Evolutionary conservation across 2,797 vertebrate species (phyloP), one percentile per base, ranked within the genome.

Genomic region (Australoheros facetus): DNA sequence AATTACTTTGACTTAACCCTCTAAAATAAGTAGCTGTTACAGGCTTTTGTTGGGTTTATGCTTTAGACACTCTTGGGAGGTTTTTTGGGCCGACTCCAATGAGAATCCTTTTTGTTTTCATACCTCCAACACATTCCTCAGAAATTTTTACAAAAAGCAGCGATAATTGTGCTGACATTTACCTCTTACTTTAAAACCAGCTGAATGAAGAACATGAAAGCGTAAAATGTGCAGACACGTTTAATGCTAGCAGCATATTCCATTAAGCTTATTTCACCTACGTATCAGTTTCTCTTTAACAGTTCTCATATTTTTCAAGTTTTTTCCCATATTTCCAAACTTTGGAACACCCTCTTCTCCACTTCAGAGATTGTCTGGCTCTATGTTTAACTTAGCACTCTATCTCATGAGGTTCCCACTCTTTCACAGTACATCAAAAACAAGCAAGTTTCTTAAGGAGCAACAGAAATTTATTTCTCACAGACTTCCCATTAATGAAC

Each of bases 1-100:
- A 88, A 89, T 66, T 54, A 56, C 57, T 84, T 73, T 55, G 71
- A 57, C 58, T 74, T 87, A 54, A 83, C 59, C 28, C 78, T 55
- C 83, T 57, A 60, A 86, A 90, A 88, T 71, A 59, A 86, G 79
- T 51, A 81, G 77, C 76, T 85, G 80, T 91, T 80, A 60, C 62
- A 66, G 42, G 56, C 73, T 77, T 87, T 85, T 89, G 88, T 88
- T 70, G 26, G 80, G 74, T 82, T 92, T 84, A 85, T 80, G 86
- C 83, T 81, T 69, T 14, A 70, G 42, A 84, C 84, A 89, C 86
- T 90, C 86, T 84, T 89, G 60, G 58, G 56, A 87, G 30, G 37
- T 19, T 79, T 69, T 87, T 23, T 32, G 51, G 53, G 64, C 32
- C 7, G 13, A 48, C 34, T 2, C 13, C 5, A 39, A 19, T 28